Base-by-base conservation (phyloP, 2,888 invertebrate genomes). In the Beris morrisii region DNA sequence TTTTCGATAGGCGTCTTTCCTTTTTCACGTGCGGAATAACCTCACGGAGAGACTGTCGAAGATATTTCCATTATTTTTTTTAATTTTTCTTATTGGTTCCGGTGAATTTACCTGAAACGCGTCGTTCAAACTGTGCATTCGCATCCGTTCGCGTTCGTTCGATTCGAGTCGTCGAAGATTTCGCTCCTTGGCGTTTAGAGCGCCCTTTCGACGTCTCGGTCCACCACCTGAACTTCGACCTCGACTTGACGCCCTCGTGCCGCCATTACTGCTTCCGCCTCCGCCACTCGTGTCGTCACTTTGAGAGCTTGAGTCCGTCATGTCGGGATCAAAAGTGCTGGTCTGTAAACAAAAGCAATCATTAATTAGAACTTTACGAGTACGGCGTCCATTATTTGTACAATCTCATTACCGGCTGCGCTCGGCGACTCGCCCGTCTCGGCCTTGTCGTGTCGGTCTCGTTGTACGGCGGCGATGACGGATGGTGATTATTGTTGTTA, bases 51-150 rank as follows among this genome's bases (percentile, higher is more conserved):
- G 90, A 91, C 87, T 92, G 83, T 38, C 12, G 48, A n/a, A 22
- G 84, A 46, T 58, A 48, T 64, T 64, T 63, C 11, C 48, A 44
- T 44, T 54, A 43, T 13, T 15, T 59, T 48, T 5, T 59, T 54
- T 54, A 12, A 54, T 53, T 53, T 30, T 50, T 11, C n/a, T 50
- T 50, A 9, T 44, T 44, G 11, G 9, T 13, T 50, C n/a, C n/a
- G 3, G 2, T 12, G 31, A 53, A 30, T 80, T 77, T 79, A 90
- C 92, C 86, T 93, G 91, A 80, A 95, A 95, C 13, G 95, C 95
- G 76, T 93, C 91, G 78, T 95, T 95, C 66, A 95, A 84, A 63
- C 91, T 91, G 79, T 95, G 95, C 95, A 95, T 95, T 73, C 95
- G 84, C 90, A 93, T 92, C 67, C 95, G 84, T 81, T 95, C 95